phyloP scores from a whole-genome alignment of 2,113 vertebrate species.

The Falco punctatus region DNA sequence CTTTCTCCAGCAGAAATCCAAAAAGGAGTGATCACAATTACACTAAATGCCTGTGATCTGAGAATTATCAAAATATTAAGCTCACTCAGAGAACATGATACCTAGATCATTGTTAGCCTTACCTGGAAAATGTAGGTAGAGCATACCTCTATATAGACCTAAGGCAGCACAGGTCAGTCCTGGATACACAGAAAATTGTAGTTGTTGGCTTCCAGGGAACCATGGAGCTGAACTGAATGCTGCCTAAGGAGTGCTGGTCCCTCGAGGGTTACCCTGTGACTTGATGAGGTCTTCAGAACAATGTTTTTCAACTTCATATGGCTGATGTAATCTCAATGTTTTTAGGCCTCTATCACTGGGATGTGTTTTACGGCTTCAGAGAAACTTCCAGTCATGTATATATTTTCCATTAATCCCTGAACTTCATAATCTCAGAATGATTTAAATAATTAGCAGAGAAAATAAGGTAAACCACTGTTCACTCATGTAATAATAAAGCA shows the following conservation, averaged over 20 bases:
- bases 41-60: background rate
- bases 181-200: background rate
- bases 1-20: background rate
- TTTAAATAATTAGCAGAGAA: background rate
- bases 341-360: background rate
- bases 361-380: background rate
- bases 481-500: background rate
- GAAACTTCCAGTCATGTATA: background rate
- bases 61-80: background rate
- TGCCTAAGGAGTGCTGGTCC: background rate
- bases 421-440: background rate
- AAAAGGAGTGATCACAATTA: background rate
- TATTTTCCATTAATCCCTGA: background rate
- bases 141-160: background rate
- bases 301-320: background rate
- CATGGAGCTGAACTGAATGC: background rate
- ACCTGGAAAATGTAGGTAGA: background rate
- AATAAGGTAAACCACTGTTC: background rate
- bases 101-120: background rate
- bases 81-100: background rate
- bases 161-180: background rate
- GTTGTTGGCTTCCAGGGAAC: background rate
- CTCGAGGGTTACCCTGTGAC: background rate
- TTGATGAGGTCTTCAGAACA: background rate
- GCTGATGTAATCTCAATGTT: background rate